phyloP scores from a whole-genome alignment of 1,140 invertebrate genomes.

The Drosophila paulistorum region DNA sequence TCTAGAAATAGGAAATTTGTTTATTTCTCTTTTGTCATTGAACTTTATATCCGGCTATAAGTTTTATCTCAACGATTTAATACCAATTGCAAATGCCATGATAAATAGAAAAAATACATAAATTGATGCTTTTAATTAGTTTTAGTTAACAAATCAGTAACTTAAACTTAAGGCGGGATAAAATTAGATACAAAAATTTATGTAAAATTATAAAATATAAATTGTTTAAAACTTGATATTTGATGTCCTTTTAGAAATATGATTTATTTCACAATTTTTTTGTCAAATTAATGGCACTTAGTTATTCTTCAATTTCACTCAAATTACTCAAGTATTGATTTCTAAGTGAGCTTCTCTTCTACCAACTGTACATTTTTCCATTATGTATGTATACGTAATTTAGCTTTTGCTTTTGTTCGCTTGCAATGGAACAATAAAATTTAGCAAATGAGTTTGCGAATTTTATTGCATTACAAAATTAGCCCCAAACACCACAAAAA shows the following conservation, averaged over 20 bases:
- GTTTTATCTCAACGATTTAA: slow-evolving; percentile 10
- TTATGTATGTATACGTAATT: background rate
- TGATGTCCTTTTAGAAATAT: background rate
- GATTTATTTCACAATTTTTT: background rate
- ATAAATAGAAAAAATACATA: background rate
- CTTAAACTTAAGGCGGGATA: background rate
- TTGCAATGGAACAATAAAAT: slow-evolving; percentile 39
- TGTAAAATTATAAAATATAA: too few relatives aligned
- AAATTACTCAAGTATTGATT: background rate
- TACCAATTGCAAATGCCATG: background rate
- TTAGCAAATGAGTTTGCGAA: slow-evolving; percentile 40
- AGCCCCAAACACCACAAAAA: slow-evolving; percentile 9
- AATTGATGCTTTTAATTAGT: slow-evolving; percentile 4
- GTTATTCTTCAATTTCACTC: background rate
- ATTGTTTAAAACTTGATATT: background rate
- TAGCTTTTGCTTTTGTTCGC: slow-evolving; percentile 23
- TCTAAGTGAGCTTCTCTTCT: background rate
- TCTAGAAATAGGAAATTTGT: slow-evolving; percentile 7
- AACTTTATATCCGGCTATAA: slow-evolving; percentile 5
- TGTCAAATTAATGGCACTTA: background rate
- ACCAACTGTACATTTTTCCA: background rate
- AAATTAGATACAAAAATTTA: too few relatives aligned
- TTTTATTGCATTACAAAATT: slow-evolving; percentile 44
- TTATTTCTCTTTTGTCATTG: slow-evolving; percentile 12
- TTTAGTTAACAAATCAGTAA: background rate